These are phyloP conservation scores for Julus scandinavius DNA, from an alignment of 2,888 invertebrate species.

Conservation along the genomic window DNA sequence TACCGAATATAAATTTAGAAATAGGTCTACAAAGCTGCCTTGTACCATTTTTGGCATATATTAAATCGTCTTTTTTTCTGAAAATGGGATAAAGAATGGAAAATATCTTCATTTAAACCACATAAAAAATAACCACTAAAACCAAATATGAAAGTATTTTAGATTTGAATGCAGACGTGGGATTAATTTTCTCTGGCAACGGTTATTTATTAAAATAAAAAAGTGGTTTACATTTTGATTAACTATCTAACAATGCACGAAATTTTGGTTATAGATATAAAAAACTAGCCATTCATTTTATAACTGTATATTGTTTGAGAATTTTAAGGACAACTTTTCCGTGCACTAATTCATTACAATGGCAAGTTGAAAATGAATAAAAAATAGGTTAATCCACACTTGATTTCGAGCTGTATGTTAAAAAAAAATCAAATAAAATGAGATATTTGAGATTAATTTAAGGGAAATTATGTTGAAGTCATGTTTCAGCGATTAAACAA, in stretches of 20 bases:
- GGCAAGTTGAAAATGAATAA: slow-evolving; percentile 13
- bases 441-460: neutral
- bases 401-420: neutral
- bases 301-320: neutral
- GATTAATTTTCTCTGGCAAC: neutral
- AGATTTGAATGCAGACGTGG: neutral
- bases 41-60: no score
- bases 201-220: neutral
- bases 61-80: neutral
- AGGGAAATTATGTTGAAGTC: neutral
- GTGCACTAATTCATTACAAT: slow-evolving; percentile 24
- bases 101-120: neutral
- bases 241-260: slow-evolving; percentile 16
- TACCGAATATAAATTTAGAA: neutral
- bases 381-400: slow-evolving; percentile 29
- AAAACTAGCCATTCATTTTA: neutral
- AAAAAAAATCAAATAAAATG: slow-evolving; percentile 1
- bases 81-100: neutral
- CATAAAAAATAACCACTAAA: neutral
- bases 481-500: neutral
- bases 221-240: slow-evolving; percentile 19
- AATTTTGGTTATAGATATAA: neutral
- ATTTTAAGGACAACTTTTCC: slow-evolving; percentile 5
- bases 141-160: neutral
- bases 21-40: neutral